Conservation (phyloP, 2,797 vertebrate species). For the Mallotus villosus region DNA sequence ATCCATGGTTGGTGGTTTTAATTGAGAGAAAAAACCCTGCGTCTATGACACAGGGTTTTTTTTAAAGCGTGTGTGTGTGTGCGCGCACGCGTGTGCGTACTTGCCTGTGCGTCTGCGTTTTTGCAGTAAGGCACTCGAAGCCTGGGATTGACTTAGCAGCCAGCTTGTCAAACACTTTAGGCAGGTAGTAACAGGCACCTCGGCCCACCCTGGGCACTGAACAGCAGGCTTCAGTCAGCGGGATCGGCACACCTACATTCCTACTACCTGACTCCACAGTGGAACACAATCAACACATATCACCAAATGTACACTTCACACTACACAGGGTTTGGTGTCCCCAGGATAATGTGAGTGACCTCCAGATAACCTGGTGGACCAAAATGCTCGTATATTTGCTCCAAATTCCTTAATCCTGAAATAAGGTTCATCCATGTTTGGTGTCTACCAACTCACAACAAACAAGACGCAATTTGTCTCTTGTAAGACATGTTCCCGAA, state of each 20-base stretch:
- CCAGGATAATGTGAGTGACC: conserved; percentile 43
- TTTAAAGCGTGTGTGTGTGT: conserved; percentile 16
- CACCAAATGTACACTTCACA: conserved; percentile 33
- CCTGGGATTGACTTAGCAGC: conserved; percentile 57
- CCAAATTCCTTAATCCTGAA: too few relatives aligned
- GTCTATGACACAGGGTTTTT: not conserved
- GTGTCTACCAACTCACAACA: not conserved
- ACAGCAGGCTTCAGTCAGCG: conserved; percentile 56
- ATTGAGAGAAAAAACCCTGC: too few relatives aligned
- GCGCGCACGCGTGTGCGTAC: conserved; percentile 6
- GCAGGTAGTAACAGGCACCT: conserved; percentile 74
- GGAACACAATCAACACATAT: conserved; percentile 41
- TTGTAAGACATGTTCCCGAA: not conserved
- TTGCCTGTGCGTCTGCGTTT: conserved; percentile 25
- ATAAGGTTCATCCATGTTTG: not conserved
- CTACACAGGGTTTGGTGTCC: conserved; percentile 48
- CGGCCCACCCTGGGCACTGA: conserved; percentile 65
- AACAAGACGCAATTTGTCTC: not conserved
- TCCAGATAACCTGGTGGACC: conserved; percentile 23
- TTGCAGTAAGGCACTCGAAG: conserved; percentile 21
- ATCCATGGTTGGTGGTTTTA: too few relatives aligned
- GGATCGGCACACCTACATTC: conserved; percentile 78
- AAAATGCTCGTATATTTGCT: not conserved
- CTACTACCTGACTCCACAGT: conserved; percentile 55
- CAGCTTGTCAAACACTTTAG: conserved; percentile 56